Percentiles rank a stretch among this genome's conserved stretches.
These are phyloP conservation scores for Spheniscus mendiculus DNA, from an alignment of 2,113 vertebrate genomes.

Conservation along the genomic window DNA sequence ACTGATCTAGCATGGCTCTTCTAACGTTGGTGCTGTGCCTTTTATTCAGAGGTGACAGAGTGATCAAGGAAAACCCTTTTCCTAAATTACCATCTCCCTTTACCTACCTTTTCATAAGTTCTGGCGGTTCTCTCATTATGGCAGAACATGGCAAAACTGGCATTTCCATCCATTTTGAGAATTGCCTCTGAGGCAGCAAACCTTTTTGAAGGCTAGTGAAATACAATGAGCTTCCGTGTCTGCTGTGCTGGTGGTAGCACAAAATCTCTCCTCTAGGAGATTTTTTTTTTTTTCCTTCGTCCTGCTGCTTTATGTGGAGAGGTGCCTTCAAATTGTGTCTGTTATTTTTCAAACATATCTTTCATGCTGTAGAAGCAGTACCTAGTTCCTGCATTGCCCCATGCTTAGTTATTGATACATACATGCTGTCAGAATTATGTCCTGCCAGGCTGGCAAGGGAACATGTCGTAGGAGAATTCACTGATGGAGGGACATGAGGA, in stretches of 20 bases:
- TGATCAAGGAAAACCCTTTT: not conserved
- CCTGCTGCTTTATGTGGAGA: not conserved
- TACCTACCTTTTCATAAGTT: not conserved
- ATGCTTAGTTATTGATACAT: conserved; percentile 49
- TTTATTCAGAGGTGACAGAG: not conserved
- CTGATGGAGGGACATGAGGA: conserved; percentile 19
- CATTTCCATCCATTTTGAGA: not conserved
- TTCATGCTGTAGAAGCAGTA: conserved; percentile 36
- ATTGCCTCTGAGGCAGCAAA: not conserved
- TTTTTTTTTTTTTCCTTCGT: not conserved
- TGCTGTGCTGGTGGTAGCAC: not conserved
- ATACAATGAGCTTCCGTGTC: not conserved
- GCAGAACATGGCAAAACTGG: not conserved
- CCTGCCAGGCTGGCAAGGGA: conserved; percentile 38
- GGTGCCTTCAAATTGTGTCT: not conserved
- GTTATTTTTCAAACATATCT: conserved; percentile 24
- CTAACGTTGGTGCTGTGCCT: not conserved
- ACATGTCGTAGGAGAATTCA: conserved; percentile 34
- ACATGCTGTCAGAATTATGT: not conserved
- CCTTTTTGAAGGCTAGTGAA: not conserved
- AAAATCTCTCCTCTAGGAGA: too few relatives aligned
- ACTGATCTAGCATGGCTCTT: not conserved
- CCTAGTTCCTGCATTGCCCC: conserved; percentile 49
- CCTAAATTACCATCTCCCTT: not conserved
- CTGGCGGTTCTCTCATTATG: not conserved